Evolutionary conservation across 2,797 vertebrate genomes (phyloP), one percentile per base, ranked within the genome.

Genomic region (Decapterus maruadsi): DNA sequence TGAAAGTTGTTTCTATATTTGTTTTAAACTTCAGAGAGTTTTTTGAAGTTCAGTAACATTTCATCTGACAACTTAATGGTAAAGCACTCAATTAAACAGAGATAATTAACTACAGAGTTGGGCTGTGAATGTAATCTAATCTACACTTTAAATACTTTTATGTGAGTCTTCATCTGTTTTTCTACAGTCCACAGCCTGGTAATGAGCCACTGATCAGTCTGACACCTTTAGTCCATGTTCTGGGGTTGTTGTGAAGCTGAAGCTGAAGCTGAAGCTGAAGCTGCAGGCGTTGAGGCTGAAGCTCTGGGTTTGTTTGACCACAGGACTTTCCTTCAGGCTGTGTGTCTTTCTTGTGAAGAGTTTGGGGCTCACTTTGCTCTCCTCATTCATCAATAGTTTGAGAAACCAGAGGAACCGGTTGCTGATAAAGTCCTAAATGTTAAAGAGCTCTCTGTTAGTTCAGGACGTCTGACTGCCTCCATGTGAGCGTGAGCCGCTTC

Each of bases 221-320:
- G 40, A 63, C 46, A 67, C 42, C 22, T 56, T 74, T 46, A 43
- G n/a, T 62, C 17, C 36, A 19, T 62, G 22, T 59, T n/a, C n/a
- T n/a, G n/a, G n/a, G n/a, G n/a, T n/a, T n/a, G n/a, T n/a, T n/a
- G n/a, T 67, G 16, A 45, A 69, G 58, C 51, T 68, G 53, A 68
- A 42, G 62, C 22, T n/a, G n/a, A n/a, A n/a, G n/a, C 62, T 67
- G 16, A 45, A 69, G 58, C 51, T 68, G 53, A 68, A 42, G 62
- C 22, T n/a, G n/a, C 76, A 61, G 51, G 61, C 65, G 82, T 61
- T 82, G 59, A 65, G 40, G 34, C 36, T 71, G 7, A 12, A 78
- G 48, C 8, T 7, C 40, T 46, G 16, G 61, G 69, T 79, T 69
- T 54, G 51, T 20, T 46, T 70, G 67, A 53, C 56, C 2, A 11